A percentile compares a stretch with the other conserved stretches of the same genome.
Evolutionary conservation across 1,140 invertebrate genomes (phyloP).

Genomic region (Leucophenga varia): DNA sequence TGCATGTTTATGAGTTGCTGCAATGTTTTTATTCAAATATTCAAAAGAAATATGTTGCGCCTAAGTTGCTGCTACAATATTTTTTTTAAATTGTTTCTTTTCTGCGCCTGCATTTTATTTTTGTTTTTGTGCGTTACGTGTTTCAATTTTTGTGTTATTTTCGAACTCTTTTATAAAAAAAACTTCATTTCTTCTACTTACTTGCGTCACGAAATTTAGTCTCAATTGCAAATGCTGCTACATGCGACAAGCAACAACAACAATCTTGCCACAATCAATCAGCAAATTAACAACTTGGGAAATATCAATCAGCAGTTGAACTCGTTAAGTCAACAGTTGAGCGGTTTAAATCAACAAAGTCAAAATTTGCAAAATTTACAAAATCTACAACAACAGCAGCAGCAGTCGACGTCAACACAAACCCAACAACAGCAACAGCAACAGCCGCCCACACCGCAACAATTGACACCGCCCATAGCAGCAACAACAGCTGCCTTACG

Average conservation of each 20-base stretch:
- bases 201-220: constrained; percentile 16
- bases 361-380: constrained; percentile 49
- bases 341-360: constrained; percentile 54
- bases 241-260: constrained; percentile 54
- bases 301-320: constrained; percentile 54
- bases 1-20: constrained; percentile 33
- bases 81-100: too few species aligned
- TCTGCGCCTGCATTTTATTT: constrained; percentile 9
- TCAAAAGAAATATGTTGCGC: too few species aligned
- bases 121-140: constrained; percentile 22
- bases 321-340: constrained; percentile 51
- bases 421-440: constrained; percentile 45
- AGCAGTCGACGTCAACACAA: too few species aligned
- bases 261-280: constrained; percentile 53
- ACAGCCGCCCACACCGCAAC: constrained; percentile 24
- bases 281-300: constrained; percentile 55
- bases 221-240: constrained; percentile 47
- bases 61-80: too few species aligned
- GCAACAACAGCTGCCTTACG: constrained; percentile 4
- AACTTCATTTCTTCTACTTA: neutral
- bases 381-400: constrained; percentile 45
- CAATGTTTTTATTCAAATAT: constrained; percentile 16
- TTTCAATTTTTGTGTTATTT: constrained; percentile 16
- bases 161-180: constrained; percentile 7
- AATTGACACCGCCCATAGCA: constrained; percentile 8